Evolutionary conservation across 2,888 invertebrate species (phyloP), one percentile per base, ranked within the genome.

Genomic region (Nasonovia ribisnigri): DNA sequence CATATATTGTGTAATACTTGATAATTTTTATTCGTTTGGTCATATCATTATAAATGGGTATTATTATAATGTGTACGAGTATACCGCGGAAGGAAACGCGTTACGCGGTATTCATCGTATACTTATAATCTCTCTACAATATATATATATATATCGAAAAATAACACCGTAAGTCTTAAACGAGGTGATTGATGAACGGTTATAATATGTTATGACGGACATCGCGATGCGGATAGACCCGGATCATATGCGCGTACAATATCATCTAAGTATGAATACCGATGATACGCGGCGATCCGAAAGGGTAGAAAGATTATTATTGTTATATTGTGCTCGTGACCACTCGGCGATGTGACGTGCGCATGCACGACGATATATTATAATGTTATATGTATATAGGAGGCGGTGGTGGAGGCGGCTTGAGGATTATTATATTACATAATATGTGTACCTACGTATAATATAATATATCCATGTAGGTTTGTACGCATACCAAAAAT

Each of bases 351-450:
- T 90, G 57, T 90, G 90, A 90, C 90, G 46, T 67, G 60, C 43
- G 89, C 60, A 60, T 60, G n/a, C 46, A 77, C 77, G 77, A 77
- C 36, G 5, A 77, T 36, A 77, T 77, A 77, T 16, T 77, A 77
- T 77, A 77, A 16, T 16, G 16, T n/a, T 16, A n/a, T 16, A n/a
- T 67, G 13, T 60, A n/a, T n/a, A n/a, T 60, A n/a, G 13, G 60
- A n/a, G 60, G n/a, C 4, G 16, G 67, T 67, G 67, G 67, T 5
- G 54, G 54, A 57, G 54, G 54, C 54, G 8, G 26, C 60, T 67
- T 24, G 89, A 90, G 26, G 46, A 90, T 90, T 90, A 90, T 90
- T 90, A 60, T 90, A 60, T 90, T 46, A 86, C 86, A 90, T 24
- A 60, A 89, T 57, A 57, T 51, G 20, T 77, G 42, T 51, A 46